These are phyloP conservation scores for Toxotes jaculatrix DNA, from an alignment of 2,113 vertebrate genomes.

Conservation along the genomic window DNA sequence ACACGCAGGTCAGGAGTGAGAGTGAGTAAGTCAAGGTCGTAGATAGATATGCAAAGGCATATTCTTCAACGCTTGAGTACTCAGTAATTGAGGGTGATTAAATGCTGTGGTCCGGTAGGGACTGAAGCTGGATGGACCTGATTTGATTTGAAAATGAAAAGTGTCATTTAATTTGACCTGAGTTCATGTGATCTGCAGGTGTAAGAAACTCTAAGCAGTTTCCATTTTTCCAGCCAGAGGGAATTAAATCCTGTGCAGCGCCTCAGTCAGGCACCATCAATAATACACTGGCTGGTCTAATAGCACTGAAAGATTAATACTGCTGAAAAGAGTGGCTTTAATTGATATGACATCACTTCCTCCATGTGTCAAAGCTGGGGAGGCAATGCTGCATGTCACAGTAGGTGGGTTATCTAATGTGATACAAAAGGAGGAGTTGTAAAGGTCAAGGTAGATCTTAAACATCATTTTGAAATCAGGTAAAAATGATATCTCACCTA, in stretches of 20 bases:
- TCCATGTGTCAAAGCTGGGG: background rate
- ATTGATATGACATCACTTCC: constrained; percentile 61
- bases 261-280: constrained; percentile 29
- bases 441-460: constrained; percentile 34
- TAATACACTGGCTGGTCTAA: constrained; percentile 52
- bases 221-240: constrained; percentile 28
- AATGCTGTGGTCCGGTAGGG: constrained; percentile 27
- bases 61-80: constrained; percentile 35
- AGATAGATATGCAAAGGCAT: constrained; percentile 13
- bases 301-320: constrained; percentile 60
- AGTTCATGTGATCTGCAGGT: constrained; percentile 41
- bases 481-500: background rate
- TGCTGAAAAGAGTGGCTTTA: constrained; percentile 45
- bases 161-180: constrained; percentile 54
- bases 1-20: constrained; percentile 21
- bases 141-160: constrained; percentile 50
- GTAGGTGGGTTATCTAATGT: background rate
- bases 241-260: constrained; percentile 20
- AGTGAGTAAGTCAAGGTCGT: constrained; percentile 33
- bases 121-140: constrained; percentile 36
- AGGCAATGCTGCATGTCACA: background rate
- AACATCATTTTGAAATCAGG: background rate
- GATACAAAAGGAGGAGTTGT: background rate
- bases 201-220: constrained; percentile 35
- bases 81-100: constrained; percentile 50